Base-by-base conservation (phyloP, 2,888 invertebrate species). In the Drosophila nr. medialis region DNA sequence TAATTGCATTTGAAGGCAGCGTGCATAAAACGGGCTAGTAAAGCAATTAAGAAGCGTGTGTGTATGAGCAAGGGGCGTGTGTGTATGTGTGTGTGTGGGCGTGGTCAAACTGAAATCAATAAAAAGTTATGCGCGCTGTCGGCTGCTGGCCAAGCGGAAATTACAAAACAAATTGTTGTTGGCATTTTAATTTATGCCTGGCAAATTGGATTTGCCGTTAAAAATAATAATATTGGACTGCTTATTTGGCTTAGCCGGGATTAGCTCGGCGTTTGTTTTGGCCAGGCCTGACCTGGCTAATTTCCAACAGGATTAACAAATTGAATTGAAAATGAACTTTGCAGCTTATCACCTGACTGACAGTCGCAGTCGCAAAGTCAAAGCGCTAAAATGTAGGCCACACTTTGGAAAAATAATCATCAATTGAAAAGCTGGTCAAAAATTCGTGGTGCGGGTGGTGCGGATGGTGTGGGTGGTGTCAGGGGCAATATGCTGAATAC, bases 11-110 rank as follows among this genome's bases (percentile, higher is more conserved):
- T 75, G 72, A 68, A 63, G 53, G 72, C 79, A 63, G 53, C 70
- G 66, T 66, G 72, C 73, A 83, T 75, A 79, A 79, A 81, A 75
- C 81, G 62, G 72, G 87, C 89, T 85, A 87, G 75, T 87, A 89
- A 87, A 84, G 86, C 84, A 86, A 89, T 87, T 87, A 87, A 78
- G 72, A 64, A 55, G 66, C 48, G 29, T 51, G 29, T 70, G 51
- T 66, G 69, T 50, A 36, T 42, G 36, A 29, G 55, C 13, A 27
- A 18, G 24, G 63, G 70, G 72, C 66, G 66, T 61, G 60, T 54
- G n/a, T 48, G 42, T n/a, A 15, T 59, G 32, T 30, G 30, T 10
- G 30, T 24, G 24, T 24, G 24, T 49, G 42, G 21, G 45, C 63
- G 66, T 64, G 59, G 15, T 29, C 42, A 60, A 53, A 72, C 72